Evolutionary conservation across 2,888 invertebrate species (phyloP), one percentile per base, ranked within the genome.

Genomic region (Caenorhabditis sp.): DNA sequence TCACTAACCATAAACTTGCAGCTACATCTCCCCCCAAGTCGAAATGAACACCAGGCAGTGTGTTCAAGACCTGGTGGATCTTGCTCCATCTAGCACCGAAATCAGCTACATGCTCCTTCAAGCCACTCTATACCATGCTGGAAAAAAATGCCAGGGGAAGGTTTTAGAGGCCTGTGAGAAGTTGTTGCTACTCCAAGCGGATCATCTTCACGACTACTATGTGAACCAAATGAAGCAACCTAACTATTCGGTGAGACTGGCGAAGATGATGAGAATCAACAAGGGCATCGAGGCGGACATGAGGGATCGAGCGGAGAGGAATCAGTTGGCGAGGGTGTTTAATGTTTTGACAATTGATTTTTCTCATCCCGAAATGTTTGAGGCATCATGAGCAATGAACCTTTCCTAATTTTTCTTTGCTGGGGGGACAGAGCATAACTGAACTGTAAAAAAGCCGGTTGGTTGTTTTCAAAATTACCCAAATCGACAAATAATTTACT

Each of bases 101-200:
- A 47, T 86, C 47, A 80, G 61, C 44, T 86, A 69, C 61, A 79
- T 86, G 70, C 76, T 86, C 26, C 47, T 73, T 31, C 80, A 80
- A 38, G 64, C 84, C 0, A 73, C 64, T 19, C 79, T 84, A 12
- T 28, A 77, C 24, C 51, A 80, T 31, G 81, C 84, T 47, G 86
- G 80, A 31, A 76, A 72, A 41, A 73, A 66, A 31, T 51, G 47
- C 19, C 72, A 76, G 12, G 76, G 76, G 16, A 49, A 66, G 16
- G 49, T 82, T 6, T 51, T 79, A n/a, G 68, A 80, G 12, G 51
- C 68, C 1, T 58, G 59, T 19, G 80, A 84, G 10, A 49, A 22
- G 8, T 66, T 82, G 12, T 41, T 80, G 0, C 68, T 82, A 35
- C 31, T 58, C 2, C 66, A 83, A 14, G 81, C 84, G 2, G 59